Evolutionary conservation across 2,113 vertebrate genomes (phyloP).

Genomic region (Myotis brandtii): DNA sequence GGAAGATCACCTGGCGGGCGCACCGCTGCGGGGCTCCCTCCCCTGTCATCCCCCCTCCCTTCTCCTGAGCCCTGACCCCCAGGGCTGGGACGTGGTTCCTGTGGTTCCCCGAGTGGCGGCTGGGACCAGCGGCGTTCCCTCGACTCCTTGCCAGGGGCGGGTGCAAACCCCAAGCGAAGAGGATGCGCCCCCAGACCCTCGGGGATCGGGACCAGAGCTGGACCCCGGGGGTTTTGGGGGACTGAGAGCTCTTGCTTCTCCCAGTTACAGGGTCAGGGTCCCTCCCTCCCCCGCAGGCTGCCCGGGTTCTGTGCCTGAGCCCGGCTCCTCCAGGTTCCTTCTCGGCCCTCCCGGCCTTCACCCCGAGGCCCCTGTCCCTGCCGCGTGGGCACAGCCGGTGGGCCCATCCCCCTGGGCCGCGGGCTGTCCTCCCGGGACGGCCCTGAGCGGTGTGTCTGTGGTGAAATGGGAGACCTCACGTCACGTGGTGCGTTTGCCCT

Average conservation of each 20-base stretch:
- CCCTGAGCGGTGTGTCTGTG: not conserved
- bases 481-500: not conserved
- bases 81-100: not conserved
- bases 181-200: not conserved
- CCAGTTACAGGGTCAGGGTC: not conserved
- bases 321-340: not conserved
- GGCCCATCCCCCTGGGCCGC: not conserved
- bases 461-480: not conserved
- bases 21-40: rapidly evolving
- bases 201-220: not conserved
- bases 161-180: rapidly evolving
- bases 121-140: no score
- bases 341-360: no score
- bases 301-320: not conserved
- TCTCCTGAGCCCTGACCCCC: not conserved
- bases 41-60: not conserved
- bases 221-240: not conserved
- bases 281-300: no score
- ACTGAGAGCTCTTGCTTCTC: not conserved
- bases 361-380: not conserved
- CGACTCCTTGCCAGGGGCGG: not conserved
- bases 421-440: not conserved
- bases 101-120: no score
- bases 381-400: rapidly evolving
- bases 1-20: not conserved